These are phyloP conservation scores for Microcebus jonahi DNA, from an alignment of 2,113 vertebrate species.

Conservation along the genomic window DNA sequence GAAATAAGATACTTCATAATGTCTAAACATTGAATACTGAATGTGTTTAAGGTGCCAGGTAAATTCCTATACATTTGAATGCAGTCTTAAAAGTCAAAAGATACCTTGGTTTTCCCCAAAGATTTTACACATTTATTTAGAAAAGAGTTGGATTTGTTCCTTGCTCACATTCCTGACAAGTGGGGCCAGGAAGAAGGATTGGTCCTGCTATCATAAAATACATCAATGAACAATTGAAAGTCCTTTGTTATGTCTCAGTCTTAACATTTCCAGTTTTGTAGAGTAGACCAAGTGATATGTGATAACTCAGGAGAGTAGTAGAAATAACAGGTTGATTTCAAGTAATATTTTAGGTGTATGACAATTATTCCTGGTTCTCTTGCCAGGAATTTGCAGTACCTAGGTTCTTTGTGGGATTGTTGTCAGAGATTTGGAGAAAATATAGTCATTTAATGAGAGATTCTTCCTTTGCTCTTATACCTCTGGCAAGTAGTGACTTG, in stretches of 20 bases:
- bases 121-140: not conserved
- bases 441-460: not conserved
- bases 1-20: not conserved
- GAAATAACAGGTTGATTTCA: not conserved
- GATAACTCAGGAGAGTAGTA: not conserved
- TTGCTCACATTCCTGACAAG: not conserved
- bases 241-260: not conserved
- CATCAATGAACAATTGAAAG: not conserved
- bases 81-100: not conserved
- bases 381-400: not conserved
- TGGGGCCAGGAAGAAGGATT: not conserved
- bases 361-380: not conserved
- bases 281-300: not conserved
- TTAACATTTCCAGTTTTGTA: not conserved
- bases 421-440: not conserved
- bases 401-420: not conserved
- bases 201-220: not conserved
- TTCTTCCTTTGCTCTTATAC: not conserved
- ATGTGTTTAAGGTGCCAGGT: not conserved
- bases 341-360: not conserved
- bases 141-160: not conserved
- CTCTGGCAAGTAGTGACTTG: not conserved
- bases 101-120: not conserved
- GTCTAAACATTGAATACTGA: not conserved
- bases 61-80: not conserved